Percentiles rank a stretch among this genome's conserved stretches.
phyloP scores from a whole-genome alignment of 2,113 vertebrate species.

The Gulo gulo region DNA sequence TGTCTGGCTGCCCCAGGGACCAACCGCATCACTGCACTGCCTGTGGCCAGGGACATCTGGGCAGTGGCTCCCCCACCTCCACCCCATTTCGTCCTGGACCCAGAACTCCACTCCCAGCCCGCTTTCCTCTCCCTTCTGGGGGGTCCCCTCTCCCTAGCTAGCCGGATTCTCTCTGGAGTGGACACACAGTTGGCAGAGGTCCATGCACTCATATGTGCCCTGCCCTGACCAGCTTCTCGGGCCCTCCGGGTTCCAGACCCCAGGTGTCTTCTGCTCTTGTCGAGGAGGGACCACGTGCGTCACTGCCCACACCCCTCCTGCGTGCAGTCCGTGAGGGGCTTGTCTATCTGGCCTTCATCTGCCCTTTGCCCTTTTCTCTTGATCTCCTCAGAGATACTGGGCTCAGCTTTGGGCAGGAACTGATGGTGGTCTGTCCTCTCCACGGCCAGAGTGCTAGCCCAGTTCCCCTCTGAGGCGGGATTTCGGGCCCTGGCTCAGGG shows the following conservation, averaged over 20 bases:
- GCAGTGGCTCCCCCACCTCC: too few species aligned
- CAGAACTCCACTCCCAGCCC: not conserved
- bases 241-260: not conserved
- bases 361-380: too few species aligned
- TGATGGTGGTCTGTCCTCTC: not conserved
- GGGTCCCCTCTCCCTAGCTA: not conserved
- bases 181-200: not conserved
- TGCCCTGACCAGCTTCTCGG: not conserved
- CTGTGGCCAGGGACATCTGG: not conserved
- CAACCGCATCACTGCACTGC: not conserved
- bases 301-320: not conserved
- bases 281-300: not conserved
- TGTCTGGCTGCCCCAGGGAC: not conserved
- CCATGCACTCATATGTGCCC: not conserved
- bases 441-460: not conserved
- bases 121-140: not conserved
- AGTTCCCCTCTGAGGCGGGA: not conserved
- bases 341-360: not conserved
- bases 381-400: not conserved
- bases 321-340: too few species aligned
- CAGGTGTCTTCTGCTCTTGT: not conserved
- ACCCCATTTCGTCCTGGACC: not conserved
- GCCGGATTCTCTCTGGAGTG: accelerated
- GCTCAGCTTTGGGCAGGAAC: too few species aligned
- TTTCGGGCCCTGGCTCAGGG: not conserved